These are phyloP conservation scores for Andricus curvator DNA, from an alignment of 2,888 invertebrate species.

Conservation along the genomic window DNA sequence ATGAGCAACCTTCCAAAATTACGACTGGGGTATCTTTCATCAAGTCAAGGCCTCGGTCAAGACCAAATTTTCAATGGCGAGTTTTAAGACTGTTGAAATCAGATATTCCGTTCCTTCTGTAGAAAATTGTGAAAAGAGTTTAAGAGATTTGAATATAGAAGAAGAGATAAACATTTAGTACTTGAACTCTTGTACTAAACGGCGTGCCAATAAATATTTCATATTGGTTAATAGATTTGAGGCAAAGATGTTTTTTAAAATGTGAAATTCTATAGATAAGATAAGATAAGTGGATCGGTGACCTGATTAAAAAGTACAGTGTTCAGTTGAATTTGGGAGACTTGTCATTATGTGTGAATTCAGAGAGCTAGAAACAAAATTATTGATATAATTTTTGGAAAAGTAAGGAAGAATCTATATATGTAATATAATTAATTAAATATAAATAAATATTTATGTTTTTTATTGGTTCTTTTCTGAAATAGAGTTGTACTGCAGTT, in stretches of 20 bases:
- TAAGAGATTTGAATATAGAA: not conserved
- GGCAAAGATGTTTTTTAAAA: not conserved
- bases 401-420: not conserved
- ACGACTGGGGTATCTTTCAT: not conserved
- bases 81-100: not conserved
- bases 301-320: not conserved
- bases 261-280: not conserved
- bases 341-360: not conserved
- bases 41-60: not conserved
- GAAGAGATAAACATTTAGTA: not conserved
- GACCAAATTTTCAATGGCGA: not conserved
- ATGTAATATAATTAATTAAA: not conserved
- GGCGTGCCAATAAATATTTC: not conserved
- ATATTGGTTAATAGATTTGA: not conserved
- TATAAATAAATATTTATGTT: not conserved
- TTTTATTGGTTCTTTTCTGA: not conserved
- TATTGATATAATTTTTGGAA: not conserved
- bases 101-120: not conserved
- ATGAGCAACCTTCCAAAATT: not conserved
- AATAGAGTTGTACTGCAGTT: not conserved
- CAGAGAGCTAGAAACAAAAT: not conserved
- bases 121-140: not conserved
- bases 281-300: not conserved
- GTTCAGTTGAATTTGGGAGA: not conserved
- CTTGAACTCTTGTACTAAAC: not conserved